Evolutionary conservation across 2,888 invertebrate species (phyloP).

Genomic region (Tetrapedia diversipes): DNA sequence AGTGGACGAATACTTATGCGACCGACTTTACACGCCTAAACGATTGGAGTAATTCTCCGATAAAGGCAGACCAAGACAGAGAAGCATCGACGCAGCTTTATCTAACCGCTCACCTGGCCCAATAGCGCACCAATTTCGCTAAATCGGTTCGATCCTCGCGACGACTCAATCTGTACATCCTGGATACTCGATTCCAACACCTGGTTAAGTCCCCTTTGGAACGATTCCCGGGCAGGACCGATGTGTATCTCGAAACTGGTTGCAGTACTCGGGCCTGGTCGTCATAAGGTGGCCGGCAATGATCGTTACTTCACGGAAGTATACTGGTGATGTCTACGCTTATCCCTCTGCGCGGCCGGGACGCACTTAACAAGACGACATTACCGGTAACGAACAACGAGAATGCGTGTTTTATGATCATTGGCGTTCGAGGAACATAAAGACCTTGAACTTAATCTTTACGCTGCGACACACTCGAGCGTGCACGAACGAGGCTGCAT

Average conservation of each 20-base stretch:
- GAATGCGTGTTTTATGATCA: slow-evolving; percentile 21
- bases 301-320: slow-evolving; percentile 58
- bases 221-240: slow-evolving; percentile 39
- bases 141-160: slow-evolving; percentile 39
- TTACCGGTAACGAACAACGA: slow-evolving; percentile 35
- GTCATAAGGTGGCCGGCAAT: slow-evolving; percentile 46
- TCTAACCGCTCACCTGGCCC: slow-evolving; percentile 8
- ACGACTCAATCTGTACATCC: slow-evolving; percentile 52
- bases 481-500: too few species aligned
- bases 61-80: slow-evolving; percentile 20
- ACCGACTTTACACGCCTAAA: too few species aligned
- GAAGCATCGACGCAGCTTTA: slow-evolving; percentile 24
- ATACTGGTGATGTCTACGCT: slow-evolving; percentile 37
- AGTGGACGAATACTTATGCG: too few species aligned
- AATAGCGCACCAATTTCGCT: slow-evolving; percentile 26
- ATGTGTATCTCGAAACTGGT: slow-evolving; percentile 58
- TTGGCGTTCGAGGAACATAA: neutral
- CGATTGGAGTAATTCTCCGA: slow-evolving; percentile 23
- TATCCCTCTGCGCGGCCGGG: slow-evolving; percentile 35
- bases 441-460: slow-evolving; percentile 3
- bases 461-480: too few species aligned
- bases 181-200: slow-evolving; percentile 39
- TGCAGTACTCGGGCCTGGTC: slow-evolving; percentile 36
- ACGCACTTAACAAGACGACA: slow-evolving; percentile 46
- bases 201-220: slow-evolving; percentile 51